Conservation (phyloP, 2,797 vertebrate species). For the Spheniscus humboldti region DNA sequence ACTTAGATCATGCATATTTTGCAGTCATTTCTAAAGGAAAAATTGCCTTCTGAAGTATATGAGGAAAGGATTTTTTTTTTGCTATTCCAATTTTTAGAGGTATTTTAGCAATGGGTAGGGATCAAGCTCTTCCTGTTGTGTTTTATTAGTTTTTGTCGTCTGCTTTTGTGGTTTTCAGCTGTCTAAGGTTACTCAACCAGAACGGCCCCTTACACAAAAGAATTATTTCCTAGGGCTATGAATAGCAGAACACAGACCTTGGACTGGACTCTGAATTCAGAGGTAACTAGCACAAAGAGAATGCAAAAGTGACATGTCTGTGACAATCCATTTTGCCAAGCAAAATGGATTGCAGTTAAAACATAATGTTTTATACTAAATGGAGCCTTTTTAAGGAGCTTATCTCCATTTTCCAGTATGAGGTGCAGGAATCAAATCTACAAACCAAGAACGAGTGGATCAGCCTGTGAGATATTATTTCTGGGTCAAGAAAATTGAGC, state of each 20-base stretch:
- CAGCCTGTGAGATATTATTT: background rate
- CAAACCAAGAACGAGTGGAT: background rate
- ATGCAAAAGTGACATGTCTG: background rate
- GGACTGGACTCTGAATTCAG: background rate
- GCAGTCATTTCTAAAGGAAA: background rate
- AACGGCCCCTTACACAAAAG: background rate
- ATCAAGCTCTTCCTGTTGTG: background rate
- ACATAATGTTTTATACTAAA: background rate
- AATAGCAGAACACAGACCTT: background rate
- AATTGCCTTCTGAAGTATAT: background rate
- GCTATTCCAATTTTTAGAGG: background rate
- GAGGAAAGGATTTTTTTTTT: background rate
- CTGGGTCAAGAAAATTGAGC: background rate
- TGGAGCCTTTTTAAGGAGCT: background rate
- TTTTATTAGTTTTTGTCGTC: constrained; percentile 2
- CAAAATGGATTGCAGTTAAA: background rate
- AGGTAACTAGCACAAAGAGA: background rate
- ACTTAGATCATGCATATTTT: background rate
- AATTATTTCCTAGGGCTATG: background rate
- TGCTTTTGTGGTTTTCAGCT: background rate
- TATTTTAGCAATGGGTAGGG: background rate
- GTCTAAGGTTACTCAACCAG: background rate
- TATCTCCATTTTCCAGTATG: background rate
- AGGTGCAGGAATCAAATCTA: background rate
- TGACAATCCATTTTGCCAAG: background rate